Evolutionary conservation across 2,888 invertebrate genomes (phyloP).

Genomic region (Drosophila pegasa): DNA sequence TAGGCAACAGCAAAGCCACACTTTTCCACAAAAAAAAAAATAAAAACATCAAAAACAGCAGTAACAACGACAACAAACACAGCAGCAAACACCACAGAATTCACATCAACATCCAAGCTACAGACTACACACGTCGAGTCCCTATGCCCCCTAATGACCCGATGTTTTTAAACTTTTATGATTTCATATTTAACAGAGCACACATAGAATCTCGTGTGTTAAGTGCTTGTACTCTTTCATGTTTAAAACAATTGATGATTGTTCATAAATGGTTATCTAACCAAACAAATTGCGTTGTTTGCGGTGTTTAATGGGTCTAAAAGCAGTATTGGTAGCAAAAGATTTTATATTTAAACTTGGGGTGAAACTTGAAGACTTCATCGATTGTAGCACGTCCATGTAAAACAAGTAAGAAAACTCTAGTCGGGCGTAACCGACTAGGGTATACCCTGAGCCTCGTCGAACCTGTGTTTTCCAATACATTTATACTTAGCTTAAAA

Average conservation of each 20-base stretch:
- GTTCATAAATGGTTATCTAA: conserved; percentile 52
- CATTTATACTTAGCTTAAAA: too few species aligned
- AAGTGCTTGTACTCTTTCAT: conserved; percentile 19
- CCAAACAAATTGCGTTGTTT: not conserved
- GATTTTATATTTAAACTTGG: not conserved
- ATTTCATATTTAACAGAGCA: conserved; percentile 13
- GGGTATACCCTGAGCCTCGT: too few species aligned
- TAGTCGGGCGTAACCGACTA: too few species aligned
- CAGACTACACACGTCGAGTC: conserved; percentile 11
- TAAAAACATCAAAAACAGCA: too few species aligned
- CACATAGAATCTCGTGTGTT: conserved; percentile 8
- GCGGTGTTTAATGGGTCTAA: not conserved
- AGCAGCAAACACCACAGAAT: not conserved
- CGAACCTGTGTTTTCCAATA: too few species aligned
- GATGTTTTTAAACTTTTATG: conserved; percentile 35
- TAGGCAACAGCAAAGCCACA: conserved; percentile 2
- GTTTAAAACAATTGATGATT: conserved; percentile 51
- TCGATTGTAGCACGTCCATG: too few species aligned
- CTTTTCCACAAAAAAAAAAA: not conserved
- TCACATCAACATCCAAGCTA: not conserved
- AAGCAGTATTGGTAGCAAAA: not conserved
- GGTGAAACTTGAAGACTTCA: too few species aligned
- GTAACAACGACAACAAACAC: not conserved
- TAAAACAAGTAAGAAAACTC: too few species aligned
- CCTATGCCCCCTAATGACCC: conserved; percentile 14